A percentile compares a stretch with the other conserved stretches of the same genome.
phyloP scores from a whole-genome alignment of 1,140 invertebrate genomes.

The Riptortus pedestris region DNA sequence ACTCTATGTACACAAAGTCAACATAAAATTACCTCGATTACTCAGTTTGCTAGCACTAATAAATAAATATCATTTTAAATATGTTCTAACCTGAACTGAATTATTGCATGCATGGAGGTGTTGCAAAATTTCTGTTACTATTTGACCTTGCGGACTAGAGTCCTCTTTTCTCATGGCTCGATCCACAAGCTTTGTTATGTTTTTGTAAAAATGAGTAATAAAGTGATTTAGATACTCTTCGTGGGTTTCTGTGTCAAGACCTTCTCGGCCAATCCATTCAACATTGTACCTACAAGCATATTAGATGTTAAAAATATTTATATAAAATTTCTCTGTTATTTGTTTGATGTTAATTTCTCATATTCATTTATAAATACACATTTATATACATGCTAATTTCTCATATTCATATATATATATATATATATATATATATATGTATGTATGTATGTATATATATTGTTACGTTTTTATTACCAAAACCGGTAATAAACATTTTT shows the following conservation, averaged over 20 bases:
- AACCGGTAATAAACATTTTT: too few species aligned
- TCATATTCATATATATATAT: too few species aligned
- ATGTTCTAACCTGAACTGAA: conserved; percentile 76
- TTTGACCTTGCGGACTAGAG: conserved; percentile 83
- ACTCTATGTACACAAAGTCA: too few species aligned
- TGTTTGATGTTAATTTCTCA: background rate
- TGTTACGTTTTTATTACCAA: too few species aligned
- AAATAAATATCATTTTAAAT: background rate
- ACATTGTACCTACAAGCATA: conserved; percentile 67
- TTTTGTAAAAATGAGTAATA: conserved; percentile 88
- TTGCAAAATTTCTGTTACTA: conserved; percentile 90
- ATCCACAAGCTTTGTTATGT: conserved; percentile 85
- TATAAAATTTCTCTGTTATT: background rate
- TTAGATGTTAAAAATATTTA: too few species aligned
- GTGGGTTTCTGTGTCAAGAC: conserved; percentile 84
- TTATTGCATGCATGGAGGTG: conserved; percentile 94
- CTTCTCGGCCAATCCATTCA: conserved; percentile 93
- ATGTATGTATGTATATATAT: too few species aligned
- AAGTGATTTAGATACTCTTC: conserved; percentile 91
- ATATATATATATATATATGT: too few species aligned
- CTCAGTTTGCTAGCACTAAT: too few species aligned
- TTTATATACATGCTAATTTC: too few species aligned
- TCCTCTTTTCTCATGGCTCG: conserved; percentile 92
- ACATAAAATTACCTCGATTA: too few species aligned
- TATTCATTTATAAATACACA: too few species aligned